Conservation (phyloP, 2,888 invertebrate species). For the Zygothrica quintamaculata region DNA sequence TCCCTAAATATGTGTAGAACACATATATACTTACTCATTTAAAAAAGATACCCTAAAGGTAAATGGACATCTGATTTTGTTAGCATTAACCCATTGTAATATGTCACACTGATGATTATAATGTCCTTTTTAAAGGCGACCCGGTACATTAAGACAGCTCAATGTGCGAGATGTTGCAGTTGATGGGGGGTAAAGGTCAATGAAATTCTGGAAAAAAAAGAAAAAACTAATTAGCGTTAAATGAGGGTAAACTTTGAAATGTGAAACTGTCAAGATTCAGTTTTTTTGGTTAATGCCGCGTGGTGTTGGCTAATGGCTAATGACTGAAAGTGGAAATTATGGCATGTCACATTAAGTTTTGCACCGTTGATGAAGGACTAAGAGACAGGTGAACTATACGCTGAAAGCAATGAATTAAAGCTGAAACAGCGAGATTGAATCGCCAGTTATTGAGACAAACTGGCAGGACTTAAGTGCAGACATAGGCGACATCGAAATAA, state of each 20-base stretch:
- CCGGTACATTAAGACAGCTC: conserved; percentile 13
- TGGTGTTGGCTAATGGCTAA: conserved; percentile 35
- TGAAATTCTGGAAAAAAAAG: conserved; percentile 28
- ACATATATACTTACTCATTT: too few species aligned
- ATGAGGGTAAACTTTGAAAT: conserved; percentile 55
- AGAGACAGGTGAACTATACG: conserved; percentile 25
- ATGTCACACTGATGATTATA: neutral
- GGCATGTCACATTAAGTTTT: conserved; percentile 27
- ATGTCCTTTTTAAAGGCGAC: neutral
- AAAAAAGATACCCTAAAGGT: too few species aligned
- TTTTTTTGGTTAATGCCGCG: conserved; percentile 25
- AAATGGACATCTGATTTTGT: neutral
- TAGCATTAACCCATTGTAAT: conserved; percentile 7
- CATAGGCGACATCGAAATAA: conserved; percentile 61
- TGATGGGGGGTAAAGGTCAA: conserved; percentile 48
- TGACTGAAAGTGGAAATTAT: conserved; percentile 46
- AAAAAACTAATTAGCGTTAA: conserved; percentile 67
- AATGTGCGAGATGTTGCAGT: neutral
- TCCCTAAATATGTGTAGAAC: too few species aligned
- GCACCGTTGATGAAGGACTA: conserved; percentile 3
- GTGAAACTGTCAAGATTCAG: conserved; percentile 39
- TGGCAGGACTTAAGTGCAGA: conserved; percentile 50
- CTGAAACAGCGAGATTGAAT: conserved; percentile 35
- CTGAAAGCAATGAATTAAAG: conserved; percentile 42
- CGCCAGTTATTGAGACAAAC: conserved; percentile 51